Evolutionary conservation across 1,140 invertebrate species (phyloP), one percentile per base, ranked within the genome.

Genomic region (Zaprionus tsacasi): DNA sequence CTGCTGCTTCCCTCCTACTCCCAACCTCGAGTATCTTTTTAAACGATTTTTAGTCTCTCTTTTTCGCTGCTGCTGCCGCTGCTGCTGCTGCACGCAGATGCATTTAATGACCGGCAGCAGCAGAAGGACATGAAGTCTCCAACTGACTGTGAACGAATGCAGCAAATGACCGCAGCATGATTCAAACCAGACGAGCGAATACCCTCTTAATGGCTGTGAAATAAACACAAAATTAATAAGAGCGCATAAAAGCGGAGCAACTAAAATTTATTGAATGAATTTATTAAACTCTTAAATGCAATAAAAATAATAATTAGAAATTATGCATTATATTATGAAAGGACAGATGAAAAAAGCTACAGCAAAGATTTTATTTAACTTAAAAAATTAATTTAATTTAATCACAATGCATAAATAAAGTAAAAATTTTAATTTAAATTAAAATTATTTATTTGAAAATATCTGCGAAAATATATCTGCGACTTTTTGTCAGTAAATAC

Each of bases 141-240:
- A 55, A 48, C 66, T 25, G 57, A 64, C 72, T 88, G 83, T 83
- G 21, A 87, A 67, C 78, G 80, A 89, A 83, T 88, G 85, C 67
- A 59, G 15, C 40, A 70, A 70, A 75, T 64, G 72, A 21, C 85
- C 70, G 17, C 27, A 13, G 55, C 43, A 71, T 71, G 59, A 79
- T 56, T 54, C 38, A 74, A 83, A 72, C 72, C 43, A 27, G 25
- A 1, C n/a, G 30, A 35, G 50, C 30, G 25, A 70, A 83, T 80
- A 75, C 77, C 48, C 73, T 76, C n/a, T 1, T 4, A 45, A 27
- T 12, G 3, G 45, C 1, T 12, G 4, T 11, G 45, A 12, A 12
- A 50, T 25, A 12, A 25, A 21, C 6, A 2, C 8, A 12, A 11
- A 25, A 50, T 25, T 30, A 30, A 12, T 35, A 2, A 6, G 10